A percentile compares a stretch with the other conserved stretches of the same genome.
Conservation (phyloP, 2,888 invertebrate species). For the Pristionchus mayeri region DNA sequence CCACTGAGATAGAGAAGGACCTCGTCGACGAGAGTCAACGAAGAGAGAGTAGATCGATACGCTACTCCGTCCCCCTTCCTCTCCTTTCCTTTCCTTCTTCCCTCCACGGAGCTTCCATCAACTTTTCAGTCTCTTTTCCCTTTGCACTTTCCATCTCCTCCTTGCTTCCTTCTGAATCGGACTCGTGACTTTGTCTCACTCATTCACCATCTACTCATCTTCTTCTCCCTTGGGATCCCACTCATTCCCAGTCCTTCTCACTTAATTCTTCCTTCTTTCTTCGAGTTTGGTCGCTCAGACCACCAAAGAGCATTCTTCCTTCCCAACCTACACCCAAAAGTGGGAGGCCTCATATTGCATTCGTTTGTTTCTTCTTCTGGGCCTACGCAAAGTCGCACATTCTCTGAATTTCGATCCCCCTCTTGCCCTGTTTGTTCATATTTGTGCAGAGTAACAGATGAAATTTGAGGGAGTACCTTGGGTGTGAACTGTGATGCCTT, state of each 20-base stretch:
- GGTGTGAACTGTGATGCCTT: background rate
- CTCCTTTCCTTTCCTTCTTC: background rate
- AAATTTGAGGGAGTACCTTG: background rate
- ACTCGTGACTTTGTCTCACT: slow-evolving; percentile 4
- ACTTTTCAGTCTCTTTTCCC: slow-evolving; percentile 37
- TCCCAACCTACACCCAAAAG: background rate
- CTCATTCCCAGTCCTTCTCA: background rate
- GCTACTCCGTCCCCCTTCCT: slow-evolving; percentile 10
- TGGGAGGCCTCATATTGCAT: background rate
- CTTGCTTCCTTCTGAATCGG: background rate
- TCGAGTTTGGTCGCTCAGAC: background rate
- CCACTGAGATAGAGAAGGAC: too few species aligned
- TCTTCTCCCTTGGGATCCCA: background rate
- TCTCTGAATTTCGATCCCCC: slow-evolving; percentile 31
- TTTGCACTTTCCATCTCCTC: slow-evolving; percentile 33
- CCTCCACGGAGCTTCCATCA: background rate
- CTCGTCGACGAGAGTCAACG: background rate
- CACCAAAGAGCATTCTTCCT: background rate
- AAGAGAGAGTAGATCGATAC: slow-evolving; percentile 14
- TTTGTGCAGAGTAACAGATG: background rate
- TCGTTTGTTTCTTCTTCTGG: background rate
- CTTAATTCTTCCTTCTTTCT: background rate
- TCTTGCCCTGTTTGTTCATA: background rate
- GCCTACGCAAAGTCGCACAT: slow-evolving; percentile 27
- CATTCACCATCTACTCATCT: background rate